Conservation (phyloP, 2,888 invertebrate genomes). For the Athetis lepigone region DNA sequence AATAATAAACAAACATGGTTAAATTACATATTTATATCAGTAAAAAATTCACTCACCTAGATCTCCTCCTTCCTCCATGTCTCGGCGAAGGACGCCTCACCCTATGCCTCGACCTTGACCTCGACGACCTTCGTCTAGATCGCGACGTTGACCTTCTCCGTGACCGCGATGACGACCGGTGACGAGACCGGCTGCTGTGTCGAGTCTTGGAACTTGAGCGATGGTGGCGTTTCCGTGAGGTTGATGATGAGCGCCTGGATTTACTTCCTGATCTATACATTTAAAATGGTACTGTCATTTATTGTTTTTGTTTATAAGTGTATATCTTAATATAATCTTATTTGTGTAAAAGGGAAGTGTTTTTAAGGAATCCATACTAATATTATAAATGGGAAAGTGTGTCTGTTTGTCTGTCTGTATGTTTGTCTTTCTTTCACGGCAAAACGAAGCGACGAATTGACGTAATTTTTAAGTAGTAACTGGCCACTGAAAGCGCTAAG, state of each 20-base stretch:
- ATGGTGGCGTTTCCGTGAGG: slow-evolving; percentile 70
- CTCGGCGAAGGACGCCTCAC: slow-evolving; percentile 75
- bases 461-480: no score
- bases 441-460: no score
- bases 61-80: slow-evolving; percentile 78
- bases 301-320: no score
- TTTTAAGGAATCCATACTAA: no score
- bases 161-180: slow-evolving; percentile 77
- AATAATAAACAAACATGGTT: no score
- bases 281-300: neutral
- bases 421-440: no score
- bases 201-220: slow-evolving; percentile 74
- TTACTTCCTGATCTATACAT: slow-evolving; percentile 75
- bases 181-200: slow-evolving; percentile 67
- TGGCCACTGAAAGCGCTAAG: no score
- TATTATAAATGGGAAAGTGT: no score
- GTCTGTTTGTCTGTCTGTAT: no score
- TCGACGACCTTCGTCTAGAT: slow-evolving; percentile 71
- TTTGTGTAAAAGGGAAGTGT: no score
- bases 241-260: slow-evolving; percentile 74
- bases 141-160: slow-evolving; percentile 72
- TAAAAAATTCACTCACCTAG: slow-evolving; percentile 71
- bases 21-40: no score
- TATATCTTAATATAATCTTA: no score
- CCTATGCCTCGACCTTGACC: slow-evolving; percentile 67